A percentile compares a stretch with the other conserved stretches of the same genome.
Conservation (phyloP, 2,888 invertebrate genomes). For the Troides aeacus region DNA sequence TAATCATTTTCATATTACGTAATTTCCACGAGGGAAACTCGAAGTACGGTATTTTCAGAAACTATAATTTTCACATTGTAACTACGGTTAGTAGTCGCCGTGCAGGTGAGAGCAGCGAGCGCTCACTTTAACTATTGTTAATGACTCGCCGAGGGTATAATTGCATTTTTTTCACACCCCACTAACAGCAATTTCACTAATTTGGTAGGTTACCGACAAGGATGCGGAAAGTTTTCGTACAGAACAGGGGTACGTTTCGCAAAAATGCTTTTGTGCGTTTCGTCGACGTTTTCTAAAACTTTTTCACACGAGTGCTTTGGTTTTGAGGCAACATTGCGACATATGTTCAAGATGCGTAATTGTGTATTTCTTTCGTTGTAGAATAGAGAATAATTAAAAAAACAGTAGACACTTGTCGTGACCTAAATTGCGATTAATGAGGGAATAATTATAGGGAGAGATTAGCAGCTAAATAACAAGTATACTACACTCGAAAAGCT, state of each 20-base stretch:
- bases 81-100: constrained; percentile 34
- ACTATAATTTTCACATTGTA: constrained; percentile 36
- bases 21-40: constrained; percentile 25
- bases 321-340: background rate
- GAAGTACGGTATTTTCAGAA: constrained; percentile 29
- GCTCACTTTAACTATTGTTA: constrained; percentile 68
- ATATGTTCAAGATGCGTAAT: background rate
- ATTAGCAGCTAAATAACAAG: too few species aligned
- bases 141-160: constrained; percentile 73
- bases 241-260: constrained; percentile 29
- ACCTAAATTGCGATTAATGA: too few species aligned
- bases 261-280: constrained; percentile 13
- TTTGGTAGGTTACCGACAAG: constrained; percentile 58
- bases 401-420: too few species aligned
- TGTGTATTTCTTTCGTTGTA: background rate
- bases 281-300: background rate
- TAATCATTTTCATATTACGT: constrained; percentile 22
- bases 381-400: too few species aligned
- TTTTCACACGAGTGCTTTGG: background rate
- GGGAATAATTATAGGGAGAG: too few species aligned
- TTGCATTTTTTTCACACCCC: constrained; percentile 68
- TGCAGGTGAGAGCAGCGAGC: constrained; percentile 40
- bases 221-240: constrained; percentile 37
- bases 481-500: too few species aligned
- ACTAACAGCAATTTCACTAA: constrained; percentile 70